These are phyloP conservation scores for Stenoptilia bipunctidactyla DNA, from an alignment of 2,888 invertebrate genomes.

Conservation along the genomic window DNA sequence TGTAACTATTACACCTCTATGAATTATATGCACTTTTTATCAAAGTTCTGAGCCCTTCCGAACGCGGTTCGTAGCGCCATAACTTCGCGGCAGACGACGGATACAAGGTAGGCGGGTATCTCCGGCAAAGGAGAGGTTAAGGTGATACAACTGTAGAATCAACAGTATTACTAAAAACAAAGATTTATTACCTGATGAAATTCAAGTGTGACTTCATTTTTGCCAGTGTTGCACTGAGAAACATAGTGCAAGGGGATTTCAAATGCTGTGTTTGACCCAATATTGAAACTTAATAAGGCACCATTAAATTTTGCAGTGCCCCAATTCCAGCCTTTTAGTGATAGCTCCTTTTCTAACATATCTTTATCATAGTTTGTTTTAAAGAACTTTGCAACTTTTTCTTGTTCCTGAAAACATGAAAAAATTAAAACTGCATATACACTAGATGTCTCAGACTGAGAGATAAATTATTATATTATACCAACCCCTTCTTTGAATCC, in stretches of 20 bases:
- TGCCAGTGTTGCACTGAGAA: constrained; percentile 94
- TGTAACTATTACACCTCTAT: too few relatives aligned
- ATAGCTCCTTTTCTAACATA: constrained; percentile 91
- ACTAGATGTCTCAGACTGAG: too few relatives aligned
- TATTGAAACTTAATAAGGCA: constrained; percentile 86
- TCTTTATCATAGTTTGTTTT: constrained; percentile 85
- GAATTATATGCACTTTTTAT: too few relatives aligned
- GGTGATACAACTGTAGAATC: not conserved
- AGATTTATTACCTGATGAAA: constrained; percentile 84
- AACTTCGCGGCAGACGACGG: too few relatives aligned
- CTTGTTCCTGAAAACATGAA: constrained; percentile 79
- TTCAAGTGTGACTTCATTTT: constrained; percentile 98
- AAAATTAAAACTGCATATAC: constrained; percentile 5
- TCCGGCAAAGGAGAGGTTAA: too few relatives aligned
- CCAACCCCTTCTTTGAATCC: constrained; percentile 92
- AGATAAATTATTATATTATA: too few relatives aligned
- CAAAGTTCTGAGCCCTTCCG: too few relatives aligned
- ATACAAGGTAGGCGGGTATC: too few relatives aligned
- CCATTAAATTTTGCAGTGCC: constrained; percentile 95
- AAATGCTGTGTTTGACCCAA: constrained; percentile 87
- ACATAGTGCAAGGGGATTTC: constrained; percentile 97
- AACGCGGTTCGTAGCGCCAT: too few relatives aligned
- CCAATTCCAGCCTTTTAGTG: constrained; percentile 99
- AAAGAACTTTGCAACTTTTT: constrained; percentile 93
- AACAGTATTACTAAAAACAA: not conserved